phyloP scores from a whole-genome alignment of 2,888 invertebrate species.

The Malthinus flaveolus region DNA sequence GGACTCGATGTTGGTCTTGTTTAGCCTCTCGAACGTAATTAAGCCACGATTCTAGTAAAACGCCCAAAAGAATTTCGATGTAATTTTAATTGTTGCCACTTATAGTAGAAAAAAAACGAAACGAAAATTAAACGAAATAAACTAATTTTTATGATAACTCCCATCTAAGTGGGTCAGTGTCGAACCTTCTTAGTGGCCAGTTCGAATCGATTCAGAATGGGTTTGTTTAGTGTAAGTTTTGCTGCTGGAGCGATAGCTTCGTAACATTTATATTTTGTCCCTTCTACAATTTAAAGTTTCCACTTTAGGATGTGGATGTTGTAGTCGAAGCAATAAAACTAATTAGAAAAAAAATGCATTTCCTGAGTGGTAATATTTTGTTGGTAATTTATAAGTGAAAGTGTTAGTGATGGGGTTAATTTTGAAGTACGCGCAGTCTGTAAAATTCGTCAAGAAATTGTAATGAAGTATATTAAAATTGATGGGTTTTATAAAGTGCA shows the following conservation, averaged over 20 bases:
- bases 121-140: too few species aligned
- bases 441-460: neutral
- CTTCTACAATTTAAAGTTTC: too few species aligned
- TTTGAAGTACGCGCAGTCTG: neutral
- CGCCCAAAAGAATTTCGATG: too few species aligned
- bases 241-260: neutral
- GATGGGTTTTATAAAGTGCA: neutral
- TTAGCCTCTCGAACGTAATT: too few species aligned
- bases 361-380: constrained; percentile 3
- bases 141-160: neutral
- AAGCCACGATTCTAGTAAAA: too few species aligned
- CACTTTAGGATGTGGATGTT: too few species aligned
- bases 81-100: too few species aligned
- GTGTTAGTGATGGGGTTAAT: constrained; percentile 4
- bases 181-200: constrained; percentile 9
- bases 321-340: too few species aligned
- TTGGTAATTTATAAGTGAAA: constrained; percentile 11
- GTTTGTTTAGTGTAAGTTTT: constrained; percentile 10
- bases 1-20: too few species aligned
- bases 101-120: too few species aligned
- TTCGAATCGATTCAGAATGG: constrained; percentile 20
- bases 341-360: constrained; percentile 6
- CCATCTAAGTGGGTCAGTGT: constrained; percentile 19
- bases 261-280: too few species aligned
- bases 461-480: neutral